These are phyloP conservation scores for Melanotaenia duboulayi DNA, from an alignment of 2,113 vertebrate genomes.

Conservation along the genomic window DNA sequence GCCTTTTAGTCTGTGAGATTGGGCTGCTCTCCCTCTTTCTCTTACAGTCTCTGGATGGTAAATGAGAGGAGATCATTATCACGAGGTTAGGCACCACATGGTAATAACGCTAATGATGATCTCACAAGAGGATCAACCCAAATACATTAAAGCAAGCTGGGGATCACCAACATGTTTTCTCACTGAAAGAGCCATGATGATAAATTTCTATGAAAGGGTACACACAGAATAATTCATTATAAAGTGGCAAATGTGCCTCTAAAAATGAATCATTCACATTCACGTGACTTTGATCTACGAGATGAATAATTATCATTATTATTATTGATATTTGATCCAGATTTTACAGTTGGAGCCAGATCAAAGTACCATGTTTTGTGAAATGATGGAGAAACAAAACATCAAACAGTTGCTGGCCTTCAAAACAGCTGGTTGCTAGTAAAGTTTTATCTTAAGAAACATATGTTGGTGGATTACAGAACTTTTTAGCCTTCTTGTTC, in stretches of 20 bases:
- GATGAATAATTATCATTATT: background rate
- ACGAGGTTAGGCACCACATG: slow-evolving; percentile 62
- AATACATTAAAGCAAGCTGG: slow-evolving; percentile 40
- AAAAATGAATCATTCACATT: slow-evolving; percentile 45
- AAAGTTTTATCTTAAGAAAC: background rate
- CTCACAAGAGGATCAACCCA: slow-evolving; percentile 56
- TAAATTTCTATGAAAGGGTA: slow-evolving; percentile 38
- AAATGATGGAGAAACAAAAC: background rate
- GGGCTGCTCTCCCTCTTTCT: slow-evolving; percentile 23
- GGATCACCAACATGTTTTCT: slow-evolving; percentile 51
- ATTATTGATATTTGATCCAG: slow-evolving; percentile 3
- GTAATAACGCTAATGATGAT: slow-evolving; percentile 67
- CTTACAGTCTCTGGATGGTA: slow-evolving; percentile 40
- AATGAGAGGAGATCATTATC: slow-evolving; percentile 73
- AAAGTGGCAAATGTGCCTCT: slow-evolving; percentile 14
- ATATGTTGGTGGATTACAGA: background rate
- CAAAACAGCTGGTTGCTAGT: background rate
- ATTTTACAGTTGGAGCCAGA: background rate
- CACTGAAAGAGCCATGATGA: slow-evolving; percentile 27
- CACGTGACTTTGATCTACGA: slow-evolving; percentile 26
- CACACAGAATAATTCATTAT: slow-evolving; percentile 32
- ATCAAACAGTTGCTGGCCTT: background rate
- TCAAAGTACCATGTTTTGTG: background rate
- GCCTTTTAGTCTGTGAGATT: slow-evolving; percentile 49
- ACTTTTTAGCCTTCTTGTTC: background rate